Percentiles rank a stretch among this genome's conserved stretches.
Evolutionary conservation across 2,797 vertebrate genomes (phyloP).

Genomic region (Crocodylus rhombifer): DNA sequence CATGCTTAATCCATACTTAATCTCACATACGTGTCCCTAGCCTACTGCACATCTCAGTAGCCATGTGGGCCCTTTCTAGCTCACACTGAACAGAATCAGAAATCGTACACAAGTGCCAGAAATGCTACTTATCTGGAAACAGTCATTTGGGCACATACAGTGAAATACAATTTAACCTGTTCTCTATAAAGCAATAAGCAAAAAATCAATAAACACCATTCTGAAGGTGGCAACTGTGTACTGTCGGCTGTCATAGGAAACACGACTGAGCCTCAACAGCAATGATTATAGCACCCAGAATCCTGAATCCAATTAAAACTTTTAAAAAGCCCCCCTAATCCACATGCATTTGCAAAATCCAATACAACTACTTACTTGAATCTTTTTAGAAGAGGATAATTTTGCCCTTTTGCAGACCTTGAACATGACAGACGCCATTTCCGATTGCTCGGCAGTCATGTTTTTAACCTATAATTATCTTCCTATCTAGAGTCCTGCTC

Average conservation of each 20-base stretch:
- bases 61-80: too few species aligned
- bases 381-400: background rate
- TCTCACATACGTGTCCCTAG: too few species aligned
- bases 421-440: background rate
- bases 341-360: background rate
- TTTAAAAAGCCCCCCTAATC: background rate
- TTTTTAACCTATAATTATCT: background rate
- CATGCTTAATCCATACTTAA: too few species aligned
- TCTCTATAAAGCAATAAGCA: background rate
- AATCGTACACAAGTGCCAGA: too few species aligned
- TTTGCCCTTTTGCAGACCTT: background rate
- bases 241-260: background rate
- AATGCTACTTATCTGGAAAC: too few species aligned
- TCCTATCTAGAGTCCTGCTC: background rate
- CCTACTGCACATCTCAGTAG: too few species aligned
- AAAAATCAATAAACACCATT: background rate
- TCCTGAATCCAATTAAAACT: fast-evolving
- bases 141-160: too few species aligned
- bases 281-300: background rate
- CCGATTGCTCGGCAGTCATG: background rate
- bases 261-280: background rate
- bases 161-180: too few species aligned
- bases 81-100: too few species aligned
- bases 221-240: background rate
- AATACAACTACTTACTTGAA: fast-evolving